Percentiles rank a stretch among this genome's conserved stretches.
These are phyloP conservation scores for Pontoporia blainvillei DNA, from an alignment of 2,113 vertebrate species.

Conservation along the genomic window DNA sequence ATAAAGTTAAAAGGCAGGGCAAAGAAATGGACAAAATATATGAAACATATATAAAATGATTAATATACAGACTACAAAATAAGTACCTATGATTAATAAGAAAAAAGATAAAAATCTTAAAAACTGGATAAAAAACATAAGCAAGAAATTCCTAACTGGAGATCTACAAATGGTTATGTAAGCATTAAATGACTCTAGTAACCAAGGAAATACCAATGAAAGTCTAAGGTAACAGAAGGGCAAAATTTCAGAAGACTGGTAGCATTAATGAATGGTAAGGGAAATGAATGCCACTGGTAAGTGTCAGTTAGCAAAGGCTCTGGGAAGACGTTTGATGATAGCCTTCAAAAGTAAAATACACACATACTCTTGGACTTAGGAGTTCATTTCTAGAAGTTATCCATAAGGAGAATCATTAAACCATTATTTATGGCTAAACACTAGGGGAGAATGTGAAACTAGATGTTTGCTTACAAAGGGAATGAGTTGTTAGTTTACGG, in stretches of 20 bases:
- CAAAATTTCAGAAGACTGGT: too few relatives aligned
- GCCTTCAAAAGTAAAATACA: neutral
- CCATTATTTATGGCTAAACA: neutral
- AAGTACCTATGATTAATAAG: neutral
- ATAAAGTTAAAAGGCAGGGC: neutral
- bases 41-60: neutral
- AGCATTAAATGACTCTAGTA: neutral
- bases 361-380: neutral
- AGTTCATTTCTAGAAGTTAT: neutral
- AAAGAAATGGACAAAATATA: neutral
- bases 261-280: neutral
- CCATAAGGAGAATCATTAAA: neutral
- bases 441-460: neutral
- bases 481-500: neutral
- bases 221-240: neutral
- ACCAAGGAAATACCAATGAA: neutral
- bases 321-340: neutral
- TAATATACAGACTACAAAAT: neutral
- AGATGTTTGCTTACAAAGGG: neutral
- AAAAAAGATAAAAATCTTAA: neutral
- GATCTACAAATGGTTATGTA: neutral
- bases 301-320: neutral
- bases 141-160: neutral
- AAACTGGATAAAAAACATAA: neutral
- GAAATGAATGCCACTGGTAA: neutral